Evolutionary conservation across 1,140 invertebrate species (phyloP), one percentile per base, ranked within the genome.

Genomic region (Eumaeus atala): DNA sequence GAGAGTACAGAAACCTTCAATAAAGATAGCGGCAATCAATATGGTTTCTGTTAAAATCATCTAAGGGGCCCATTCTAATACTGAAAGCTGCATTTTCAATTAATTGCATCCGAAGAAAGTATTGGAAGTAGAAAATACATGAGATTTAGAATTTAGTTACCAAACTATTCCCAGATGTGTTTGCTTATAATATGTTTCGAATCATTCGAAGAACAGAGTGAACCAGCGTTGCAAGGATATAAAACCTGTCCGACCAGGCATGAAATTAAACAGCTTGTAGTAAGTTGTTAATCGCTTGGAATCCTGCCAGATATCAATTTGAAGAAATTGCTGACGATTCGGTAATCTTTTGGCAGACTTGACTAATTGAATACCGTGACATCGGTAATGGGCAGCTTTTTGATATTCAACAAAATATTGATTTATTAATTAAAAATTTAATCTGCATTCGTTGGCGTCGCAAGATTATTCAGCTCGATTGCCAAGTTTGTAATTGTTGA

Each of bases 241-340:
- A 68, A 74, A 73, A 68, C 60, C 54, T 58, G 62, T 52, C 68
- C 67, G 67, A 58, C 67, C 70, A 74, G 70, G 74, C 77, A 75
- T 75, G 70, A 83, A 83, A 80, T 80, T 78, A 80, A 78, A 83
- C 74, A 78, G 77, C 77, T 79, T 77, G 74, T 72, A 79, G 68
- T 72, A 75, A 80, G 59, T 78, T 80, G 77, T 78, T 80, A 80
- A 78, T 80, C 67, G 74, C 59, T 65, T 83, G 79, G 79, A 75
- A 61, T 66, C 48, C 38, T 64, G 79, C 79, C 77, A 80, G 62
- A 36, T 66, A 59, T 62, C 74, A 83, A 77, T 83, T 80, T 76
- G 68, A 72, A 80, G 77, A 71, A 77, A 78, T 69, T 68, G 74
- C 76, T 79, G 74, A 80, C 71, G 70, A 72, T 49, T 58, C 61